Evolutionary conservation across 2,888 invertebrate genomes (phyloP).

Genomic region (Drosophila maculinotata): DNA sequence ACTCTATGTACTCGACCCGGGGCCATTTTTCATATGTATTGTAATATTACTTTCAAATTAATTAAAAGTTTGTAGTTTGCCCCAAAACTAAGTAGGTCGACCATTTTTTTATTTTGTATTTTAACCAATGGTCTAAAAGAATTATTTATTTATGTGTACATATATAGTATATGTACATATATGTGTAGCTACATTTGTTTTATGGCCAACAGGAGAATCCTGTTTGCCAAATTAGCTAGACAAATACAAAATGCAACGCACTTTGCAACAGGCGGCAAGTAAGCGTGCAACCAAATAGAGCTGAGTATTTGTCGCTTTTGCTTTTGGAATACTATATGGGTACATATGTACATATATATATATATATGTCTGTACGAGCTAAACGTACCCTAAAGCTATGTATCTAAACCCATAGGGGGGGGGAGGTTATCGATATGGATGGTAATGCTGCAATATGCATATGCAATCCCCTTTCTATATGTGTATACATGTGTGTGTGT

Average conservation of each 20-base stretch:
- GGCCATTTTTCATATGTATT: not conserved
- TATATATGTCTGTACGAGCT: slow-evolving; percentile 1
- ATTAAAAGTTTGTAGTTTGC: not conserved
- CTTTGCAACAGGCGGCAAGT: slow-evolving; percentile 41
- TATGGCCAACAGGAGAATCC: slow-evolving; percentile 2
- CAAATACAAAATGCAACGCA: slow-evolving; percentile 4
- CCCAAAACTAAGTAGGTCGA: not conserved
- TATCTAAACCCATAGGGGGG: too few species aligned
- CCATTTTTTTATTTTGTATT: not conserved
- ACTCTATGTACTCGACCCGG: not conserved
- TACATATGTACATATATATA: not conserved
- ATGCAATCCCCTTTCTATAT: too few species aligned
- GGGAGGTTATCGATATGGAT: too few species aligned
- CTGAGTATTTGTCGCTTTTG: slow-evolving; percentile 4
- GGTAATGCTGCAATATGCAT: too few species aligned
- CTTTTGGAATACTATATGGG: too few species aligned
- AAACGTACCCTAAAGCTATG: too few species aligned
- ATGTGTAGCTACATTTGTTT: not conserved
- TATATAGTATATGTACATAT: not conserved
- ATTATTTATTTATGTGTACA: slow-evolving; percentile 3
- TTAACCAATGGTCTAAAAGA: too few species aligned
- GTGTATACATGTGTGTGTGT: too few species aligned
- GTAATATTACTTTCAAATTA: not conserved
- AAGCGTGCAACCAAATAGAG: slow-evolving; percentile 31
- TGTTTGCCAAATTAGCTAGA: slow-evolving; percentile 7